phyloP scores from a whole-genome alignment of 1,140 invertebrate species.

The Diuraphis noxia region DNA sequence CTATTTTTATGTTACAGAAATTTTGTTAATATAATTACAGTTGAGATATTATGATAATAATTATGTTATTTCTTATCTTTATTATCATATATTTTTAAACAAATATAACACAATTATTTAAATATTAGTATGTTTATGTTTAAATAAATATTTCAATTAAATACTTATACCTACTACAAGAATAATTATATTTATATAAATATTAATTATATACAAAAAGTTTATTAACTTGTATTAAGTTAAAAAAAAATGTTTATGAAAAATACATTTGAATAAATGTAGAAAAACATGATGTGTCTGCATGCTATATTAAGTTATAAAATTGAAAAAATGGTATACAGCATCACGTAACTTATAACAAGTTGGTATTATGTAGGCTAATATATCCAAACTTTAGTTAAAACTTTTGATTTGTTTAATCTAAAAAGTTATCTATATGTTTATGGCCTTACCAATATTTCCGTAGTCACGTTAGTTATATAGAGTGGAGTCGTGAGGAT shows the following conservation, averaged over 20 bases:
- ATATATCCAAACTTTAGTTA: background rate
- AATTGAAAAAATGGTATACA: background rate
- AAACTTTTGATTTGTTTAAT: slow-evolving; percentile 2
- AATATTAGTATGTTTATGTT: background rate
- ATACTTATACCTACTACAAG: background rate
- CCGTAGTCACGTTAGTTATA: background rate
- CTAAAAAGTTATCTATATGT: background rate
- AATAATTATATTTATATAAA: background rate
- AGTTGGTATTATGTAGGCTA: background rate
- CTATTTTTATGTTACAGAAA: background rate
- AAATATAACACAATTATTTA: background rate
- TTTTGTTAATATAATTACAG: background rate
- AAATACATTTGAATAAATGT: background rate
- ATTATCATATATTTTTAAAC: background rate
- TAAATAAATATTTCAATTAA: background rate
- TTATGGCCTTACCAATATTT: background rate
- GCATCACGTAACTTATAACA: background rate
- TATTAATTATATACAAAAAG: background rate
- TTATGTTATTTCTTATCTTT: background rate
- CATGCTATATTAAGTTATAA: background rate
- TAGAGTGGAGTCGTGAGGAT: background rate
- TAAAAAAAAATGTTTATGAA: background rate
- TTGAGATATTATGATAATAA: too few species aligned
- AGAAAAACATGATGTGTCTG: background rate
- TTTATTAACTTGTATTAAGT: background rate